Conservation (phyloP, 2,888 invertebrate genomes). For the Phortica magna region DNA sequence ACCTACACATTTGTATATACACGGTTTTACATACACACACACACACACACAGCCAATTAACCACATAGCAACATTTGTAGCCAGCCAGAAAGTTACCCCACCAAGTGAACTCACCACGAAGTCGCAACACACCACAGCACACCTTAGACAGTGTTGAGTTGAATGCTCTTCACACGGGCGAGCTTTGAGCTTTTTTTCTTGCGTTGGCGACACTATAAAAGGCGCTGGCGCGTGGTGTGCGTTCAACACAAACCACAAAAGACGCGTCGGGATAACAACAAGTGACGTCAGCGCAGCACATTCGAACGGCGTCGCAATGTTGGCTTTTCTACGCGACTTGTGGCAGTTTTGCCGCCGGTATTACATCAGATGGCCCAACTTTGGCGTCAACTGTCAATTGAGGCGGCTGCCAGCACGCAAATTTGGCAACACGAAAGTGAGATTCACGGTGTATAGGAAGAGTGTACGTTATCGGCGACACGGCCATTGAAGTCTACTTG, state of each 20-base stretch:
- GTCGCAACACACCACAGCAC: not conserved
- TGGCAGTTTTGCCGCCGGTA: slow-evolving; percentile 65
- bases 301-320: not conserved
- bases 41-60: slow-evolving; percentile 64
- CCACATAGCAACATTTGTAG: slow-evolving; percentile 63
- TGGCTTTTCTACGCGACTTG: slow-evolving; percentile 46
- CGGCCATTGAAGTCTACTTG: slow-evolving; percentile 54
- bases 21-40: not conserved
- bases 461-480: slow-evolving; percentile 45
- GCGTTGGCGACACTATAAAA: slow-evolving; percentile 55
- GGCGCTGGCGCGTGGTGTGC: slow-evolving; percentile 54
- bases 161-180: slow-evolving; percentile 21
- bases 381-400: slow-evolving; percentile 15
- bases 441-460: not conserved
- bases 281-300: slow-evolving; percentile 31
- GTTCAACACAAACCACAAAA: slow-evolving; percentile 66
- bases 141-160: slow-evolving; percentile 1
- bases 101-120: not conserved
- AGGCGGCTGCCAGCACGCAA: slow-evolving; percentile 9
- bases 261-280: slow-evolving; percentile 48
- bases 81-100: slow-evolving; percentile 34
- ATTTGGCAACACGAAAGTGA: not conserved
- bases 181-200: slow-evolving; percentile 46
- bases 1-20: not conserved
- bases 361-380: not conserved